phyloP scores from a whole-genome alignment of 2,888 invertebrate species.

The Plutella xylostella region DNA sequence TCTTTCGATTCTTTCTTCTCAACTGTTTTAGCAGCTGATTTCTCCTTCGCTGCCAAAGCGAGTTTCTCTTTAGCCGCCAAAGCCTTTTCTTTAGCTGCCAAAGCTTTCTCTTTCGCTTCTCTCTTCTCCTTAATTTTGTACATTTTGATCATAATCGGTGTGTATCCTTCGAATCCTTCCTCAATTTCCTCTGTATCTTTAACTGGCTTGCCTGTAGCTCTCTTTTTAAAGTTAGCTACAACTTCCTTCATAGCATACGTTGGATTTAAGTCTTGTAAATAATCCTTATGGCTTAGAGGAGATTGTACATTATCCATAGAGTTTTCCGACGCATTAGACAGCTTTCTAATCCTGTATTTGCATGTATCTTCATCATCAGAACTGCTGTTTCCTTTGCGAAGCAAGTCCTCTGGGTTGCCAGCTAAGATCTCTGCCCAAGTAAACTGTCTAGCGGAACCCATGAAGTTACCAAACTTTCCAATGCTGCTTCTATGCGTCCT shows the following conservation, averaged over 20 bases:
- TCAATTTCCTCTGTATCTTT: constrained; percentile 39
- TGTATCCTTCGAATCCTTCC: constrained; percentile 49
- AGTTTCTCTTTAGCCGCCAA: no score
- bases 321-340: constrained; percentile 51
- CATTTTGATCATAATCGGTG: constrained; percentile 69
- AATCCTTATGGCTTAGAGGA: constrained; percentile 53
- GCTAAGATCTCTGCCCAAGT: constrained; percentile 77
- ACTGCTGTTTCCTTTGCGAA: constrained; percentile 61
- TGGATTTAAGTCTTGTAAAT: constrained; percentile 66
- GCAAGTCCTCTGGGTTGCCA: constrained; percentile 73
- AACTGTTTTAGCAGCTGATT: constrained; percentile 13
- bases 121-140: constrained; percentile 57
- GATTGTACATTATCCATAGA: constrained; percentile 40
- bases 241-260: constrained; percentile 81
- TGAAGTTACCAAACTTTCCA: constrained; percentile 63
- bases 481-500: constrained; percentile 55
- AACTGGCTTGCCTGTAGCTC: constrained; percentile 36
- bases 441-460: constrained; percentile 67
- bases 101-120: constrained; percentile 45
- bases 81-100: no score
- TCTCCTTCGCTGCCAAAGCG: no score
- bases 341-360: constrained; percentile 54
- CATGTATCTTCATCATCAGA: constrained; percentile 45
- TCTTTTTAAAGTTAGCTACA: constrained; percentile 71
- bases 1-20: neutral